Evolutionary conservation across 2,113 vertebrate genomes (phyloP), one percentile per base, ranked within the genome.

Genomic region (Xerus inauris): DNA sequence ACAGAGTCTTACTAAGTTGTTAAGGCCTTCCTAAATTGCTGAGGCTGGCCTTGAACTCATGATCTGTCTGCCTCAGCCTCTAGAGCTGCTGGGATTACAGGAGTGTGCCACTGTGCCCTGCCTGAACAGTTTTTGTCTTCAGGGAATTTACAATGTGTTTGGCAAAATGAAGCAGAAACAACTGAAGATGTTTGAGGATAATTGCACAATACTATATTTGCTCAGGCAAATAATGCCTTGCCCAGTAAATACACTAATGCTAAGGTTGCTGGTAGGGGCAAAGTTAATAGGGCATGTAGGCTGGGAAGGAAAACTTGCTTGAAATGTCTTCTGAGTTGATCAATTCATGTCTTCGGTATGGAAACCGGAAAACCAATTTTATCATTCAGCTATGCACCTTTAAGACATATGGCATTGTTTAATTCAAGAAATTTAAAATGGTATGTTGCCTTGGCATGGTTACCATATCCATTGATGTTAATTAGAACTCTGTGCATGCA

Each of bases 351-450:
- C 49, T 65, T 86, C 40, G 94, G 35, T 89, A 81, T 79, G 86
- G 95, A 96, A 98, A 93, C 45, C 87, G 80, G 95, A 96, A 97
- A 94, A 42, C 32, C 0, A 0, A 47, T 94, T 97, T 98, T 97
- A 95, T 98, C 96, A 90, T 80, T 97, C 64, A 82, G 3, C 88
- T 91, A 42, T 87, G 65, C 26, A 97, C 64, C 92, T 75, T 45
- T 94, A 73, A 95, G 98, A 97, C 73, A 96, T 97, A 95, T 96
- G 93, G 91, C 97, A 97, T 98, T 97, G 77, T 97, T 98, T 98
- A 95, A 97, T 97, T 97, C 83, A 96, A 97, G 91, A 96, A 96
- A 62, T 96, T 91, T 86, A 89, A 96, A 96, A 96, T 91, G 86
- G 40, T 91, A 72, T 93, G 80, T 86, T 82, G 69, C 88, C 77